Percentiles rank a stretch among this genome's conserved stretches.
phyloP scores from a whole-genome alignment of 2,888 invertebrate species.

The Ptychoptera albimana region DNA sequence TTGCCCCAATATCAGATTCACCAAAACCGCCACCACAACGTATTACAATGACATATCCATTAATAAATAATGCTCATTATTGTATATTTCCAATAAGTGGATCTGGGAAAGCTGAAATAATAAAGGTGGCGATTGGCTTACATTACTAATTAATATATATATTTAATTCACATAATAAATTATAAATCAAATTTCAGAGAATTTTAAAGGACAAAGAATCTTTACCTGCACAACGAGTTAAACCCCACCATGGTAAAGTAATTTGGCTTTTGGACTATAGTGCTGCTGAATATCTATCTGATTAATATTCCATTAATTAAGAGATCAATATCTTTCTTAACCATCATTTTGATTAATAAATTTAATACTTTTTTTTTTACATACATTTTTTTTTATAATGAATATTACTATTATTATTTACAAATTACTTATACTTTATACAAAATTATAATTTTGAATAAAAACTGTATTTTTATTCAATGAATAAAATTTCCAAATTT shows the following conservation, averaged over 20 bases:
- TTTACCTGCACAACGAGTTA: constrained; percentile 62
- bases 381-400: not conserved
- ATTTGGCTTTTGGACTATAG: constrained; percentile 45
- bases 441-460: not conserved
- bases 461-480: not conserved
- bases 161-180: too few relatives aligned
- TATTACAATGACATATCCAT: constrained; percentile 81
- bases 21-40: constrained; percentile 90
- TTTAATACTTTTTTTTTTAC: not conserved
- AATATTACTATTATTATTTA: not conserved
- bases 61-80: constrained; percentile 70
- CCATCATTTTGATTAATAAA: not conserved
- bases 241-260: constrained; percentile 49
- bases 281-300: constrained; percentile 22
- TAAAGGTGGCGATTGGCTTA: constrained; percentile 42
- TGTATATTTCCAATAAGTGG: constrained; percentile 79
- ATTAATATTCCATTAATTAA: not conserved
- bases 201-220: constrained; percentile 59
- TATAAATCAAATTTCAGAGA: constrained; percentile 39
- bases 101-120: constrained; percentile 70
- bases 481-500: not conserved
- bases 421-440: not conserved
- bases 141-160: not conserved
- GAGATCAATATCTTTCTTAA: not conserved
- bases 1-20: constrained; percentile 77